phyloP scores from a whole-genome alignment of 2,888 invertebrate genomes.

The Drosophila borealis region DNA sequence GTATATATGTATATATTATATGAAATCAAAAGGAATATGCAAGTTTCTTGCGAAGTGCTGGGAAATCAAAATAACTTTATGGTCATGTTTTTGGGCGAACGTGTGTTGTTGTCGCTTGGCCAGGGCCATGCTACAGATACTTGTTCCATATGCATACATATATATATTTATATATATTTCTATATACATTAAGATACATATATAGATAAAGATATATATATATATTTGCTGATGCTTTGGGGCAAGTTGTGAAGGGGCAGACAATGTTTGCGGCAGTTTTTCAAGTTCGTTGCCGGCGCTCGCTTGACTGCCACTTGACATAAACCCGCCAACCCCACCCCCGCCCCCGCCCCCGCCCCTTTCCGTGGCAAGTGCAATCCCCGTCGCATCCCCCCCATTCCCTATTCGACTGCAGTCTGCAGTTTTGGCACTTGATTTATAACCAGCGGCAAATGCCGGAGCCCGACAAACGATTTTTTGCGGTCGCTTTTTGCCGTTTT shows the following conservation, averaged over 20 bases:
- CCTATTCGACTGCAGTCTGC: constrained; percentile 30
- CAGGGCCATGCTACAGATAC: constrained; percentile 23
- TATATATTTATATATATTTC: constrained; percentile 5
- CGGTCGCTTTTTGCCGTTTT: constrained; percentile 10
- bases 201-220: neutral
- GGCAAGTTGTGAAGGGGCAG: constrained; percentile 14
- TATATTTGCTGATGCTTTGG: constrained; percentile 21
- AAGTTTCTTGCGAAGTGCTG: too few relatives aligned
- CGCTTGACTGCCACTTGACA: constrained; percentile 58
- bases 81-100: neutral
- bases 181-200: neutral
- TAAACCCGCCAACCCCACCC: constrained; percentile 8
- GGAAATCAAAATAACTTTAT: constrained; percentile 5
- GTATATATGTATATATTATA: too few relatives aligned
- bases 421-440: constrained; percentile 66
- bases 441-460: constrained; percentile 47
- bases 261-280: constrained; percentile 36
- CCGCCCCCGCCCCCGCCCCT: neutral
- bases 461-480: constrained; percentile 18
- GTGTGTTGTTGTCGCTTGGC: neutral
- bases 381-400: neutral
- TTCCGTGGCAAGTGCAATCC: neutral
- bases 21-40: too few relatives aligned
- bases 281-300: constrained; percentile 53
- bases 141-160: neutral